Conservation (phyloP, 2,113 vertebrate species). For the Gallinago undulata region DNA sequence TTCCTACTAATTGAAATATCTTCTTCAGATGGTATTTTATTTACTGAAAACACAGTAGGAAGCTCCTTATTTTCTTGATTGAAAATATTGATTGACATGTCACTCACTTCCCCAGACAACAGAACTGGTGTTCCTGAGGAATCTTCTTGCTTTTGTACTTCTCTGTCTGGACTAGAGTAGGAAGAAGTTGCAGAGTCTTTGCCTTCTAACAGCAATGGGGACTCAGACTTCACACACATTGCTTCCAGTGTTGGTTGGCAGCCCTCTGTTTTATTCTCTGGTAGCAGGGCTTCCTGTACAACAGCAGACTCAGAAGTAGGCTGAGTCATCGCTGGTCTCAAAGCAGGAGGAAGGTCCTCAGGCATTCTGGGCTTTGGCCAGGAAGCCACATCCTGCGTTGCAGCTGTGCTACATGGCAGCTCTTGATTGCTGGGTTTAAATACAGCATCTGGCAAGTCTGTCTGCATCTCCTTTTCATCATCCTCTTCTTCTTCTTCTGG, state of each 20-base stretch:
- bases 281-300: slow-evolving; percentile 28
- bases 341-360: slow-evolving; percentile 14
- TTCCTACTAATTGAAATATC: neutral
- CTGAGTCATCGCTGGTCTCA: slow-evolving; percentile 6
- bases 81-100: neutral
- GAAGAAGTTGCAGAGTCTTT: neutral
- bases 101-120: neutral
- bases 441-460: slow-evolving; percentile 21
- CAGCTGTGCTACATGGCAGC: neutral
- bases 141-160: neutral
- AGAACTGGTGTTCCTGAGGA: neutral
- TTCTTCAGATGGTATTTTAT: neutral
- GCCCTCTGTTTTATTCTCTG: neutral
- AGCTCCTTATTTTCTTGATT: neutral
- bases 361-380: slow-evolving; percentile 13
- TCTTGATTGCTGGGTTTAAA: slow-evolving; percentile 40
- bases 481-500: slow-evolving; percentile 70
- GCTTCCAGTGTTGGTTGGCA: neutral
- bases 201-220: neutral
- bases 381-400: neutral
- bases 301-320: slow-evolving; percentile 14
- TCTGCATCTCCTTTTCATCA: slow-evolving; percentile 15
- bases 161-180: neutral
- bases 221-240: neutral
- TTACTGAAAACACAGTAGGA: neutral